These are phyloP conservation scores for Aspidapion aeneum DNA, from an alignment of 2,888 invertebrate genomes.

Conservation along the genomic window DNA sequence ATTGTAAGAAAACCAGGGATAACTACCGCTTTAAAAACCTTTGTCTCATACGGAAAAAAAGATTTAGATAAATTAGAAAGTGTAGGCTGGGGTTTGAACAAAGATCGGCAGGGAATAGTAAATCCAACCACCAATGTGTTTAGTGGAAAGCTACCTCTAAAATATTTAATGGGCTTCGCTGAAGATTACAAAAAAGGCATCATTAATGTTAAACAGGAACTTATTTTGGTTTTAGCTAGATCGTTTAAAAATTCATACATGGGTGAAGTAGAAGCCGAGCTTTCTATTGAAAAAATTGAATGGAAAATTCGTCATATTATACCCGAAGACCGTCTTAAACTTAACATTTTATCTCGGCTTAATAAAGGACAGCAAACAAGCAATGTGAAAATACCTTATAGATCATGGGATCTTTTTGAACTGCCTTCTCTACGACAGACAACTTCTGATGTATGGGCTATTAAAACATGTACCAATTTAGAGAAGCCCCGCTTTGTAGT, in stretches of 20 bases:
- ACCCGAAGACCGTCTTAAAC: neutral
- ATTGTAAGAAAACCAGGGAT: conserved; percentile 6
- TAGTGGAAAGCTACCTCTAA: conserved; percentile 10
- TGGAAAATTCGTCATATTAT: conserved; percentile 4
- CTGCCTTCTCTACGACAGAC: neutral
- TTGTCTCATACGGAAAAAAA: conserved; percentile 1
- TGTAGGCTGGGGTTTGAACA: conserved; percentile 4
- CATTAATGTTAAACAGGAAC: conserved; percentile 9
- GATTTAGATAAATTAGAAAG: neutral
- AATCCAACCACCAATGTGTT: conserved; percentile 3
- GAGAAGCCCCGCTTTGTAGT: neutral
- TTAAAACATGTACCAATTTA: neutral
- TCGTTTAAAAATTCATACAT: conserved; percentile 7
- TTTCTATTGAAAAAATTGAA: neutral
- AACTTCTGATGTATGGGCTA: neutral
- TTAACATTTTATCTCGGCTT: neutral
- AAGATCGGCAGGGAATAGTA: conserved; percentile 2
- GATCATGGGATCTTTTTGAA: conserved; percentile 9
- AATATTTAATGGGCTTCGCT: conserved; percentile 17
- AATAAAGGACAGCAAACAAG: neutral
- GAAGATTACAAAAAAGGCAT: conserved; percentile 10
- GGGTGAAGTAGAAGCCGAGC: neutral
- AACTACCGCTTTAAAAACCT: conserved; percentile 5
- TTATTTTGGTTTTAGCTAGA: conserved; percentile 7
- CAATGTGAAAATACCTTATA: conserved; percentile 1